Conservation (phyloP, 2,797 vertebrate genomes). For the Paratrypauchen microcephalus region DNA sequence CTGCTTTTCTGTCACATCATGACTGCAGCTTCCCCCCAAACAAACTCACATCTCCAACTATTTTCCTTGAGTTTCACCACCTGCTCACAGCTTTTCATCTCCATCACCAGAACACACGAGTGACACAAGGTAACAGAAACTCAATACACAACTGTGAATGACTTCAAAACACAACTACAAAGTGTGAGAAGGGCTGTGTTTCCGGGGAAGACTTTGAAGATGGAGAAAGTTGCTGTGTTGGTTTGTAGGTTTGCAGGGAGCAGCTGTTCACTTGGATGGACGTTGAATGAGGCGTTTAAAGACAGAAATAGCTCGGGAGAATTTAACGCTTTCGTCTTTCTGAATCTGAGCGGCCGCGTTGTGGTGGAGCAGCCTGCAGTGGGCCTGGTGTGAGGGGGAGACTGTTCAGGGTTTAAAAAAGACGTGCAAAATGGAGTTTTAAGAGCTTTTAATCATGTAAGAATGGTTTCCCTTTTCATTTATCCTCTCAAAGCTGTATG, state of each 20-base stretch:
- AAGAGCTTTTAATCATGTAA: too few species aligned
- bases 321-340: conserved; percentile 16
- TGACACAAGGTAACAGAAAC: conserved; percentile 13
- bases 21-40: conserved; percentile 23
- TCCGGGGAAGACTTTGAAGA: conserved; percentile 1
- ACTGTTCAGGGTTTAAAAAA: neutral
- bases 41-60: conserved; percentile 42
- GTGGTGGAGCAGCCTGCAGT: neutral
- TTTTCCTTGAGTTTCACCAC: conserved; percentile 37
- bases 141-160: conserved; percentile 19
- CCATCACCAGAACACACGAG: conserved; percentile 32
- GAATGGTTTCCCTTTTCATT: too few species aligned
- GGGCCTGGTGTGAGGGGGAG: neutral
- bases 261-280: conserved; percentile 48
- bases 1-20: conserved; percentile 55
- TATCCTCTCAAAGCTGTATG: too few species aligned
- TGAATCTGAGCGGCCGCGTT: conserved; percentile 14
- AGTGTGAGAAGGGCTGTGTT: neutral
- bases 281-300: conserved; percentile 20
- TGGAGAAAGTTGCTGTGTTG: conserved; percentile 30
- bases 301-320: conserved; percentile 33
- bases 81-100: conserved; percentile 53
- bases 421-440: too few species aligned
- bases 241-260: conserved; percentile 28
- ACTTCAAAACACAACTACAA: neutral